Percentiles rank a stretch among this genome's conserved stretches.
Evolutionary conservation across 2,797 vertebrate genomes (phyloP).

Genomic region (Tapirus indicus): DNA sequence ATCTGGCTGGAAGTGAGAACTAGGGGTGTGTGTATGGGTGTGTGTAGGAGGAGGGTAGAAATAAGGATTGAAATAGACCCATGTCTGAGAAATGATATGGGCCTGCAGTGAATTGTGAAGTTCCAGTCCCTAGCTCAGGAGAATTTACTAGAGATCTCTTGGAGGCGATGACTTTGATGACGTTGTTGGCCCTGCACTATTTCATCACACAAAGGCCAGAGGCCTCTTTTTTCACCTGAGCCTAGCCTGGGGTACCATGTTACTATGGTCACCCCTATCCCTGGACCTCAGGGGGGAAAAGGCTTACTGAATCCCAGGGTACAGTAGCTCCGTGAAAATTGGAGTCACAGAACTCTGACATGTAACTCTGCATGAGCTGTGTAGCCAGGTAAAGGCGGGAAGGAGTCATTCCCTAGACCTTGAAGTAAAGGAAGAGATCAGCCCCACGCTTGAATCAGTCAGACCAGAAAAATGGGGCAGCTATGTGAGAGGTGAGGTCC

Average conservation of each 20-base stretch:
- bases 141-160: neutral
- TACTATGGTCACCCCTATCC: neutral
- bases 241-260: neutral
- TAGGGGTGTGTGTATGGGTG: neutral
- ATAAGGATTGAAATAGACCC: neutral
- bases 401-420: neutral
- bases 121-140: neutral
- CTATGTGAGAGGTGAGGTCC: neutral
- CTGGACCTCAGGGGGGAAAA: neutral
- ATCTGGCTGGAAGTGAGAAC: neutral
- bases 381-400: neutral
- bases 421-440: neutral
- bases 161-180: neutral
- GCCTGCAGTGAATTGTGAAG: neutral
- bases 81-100: neutral
- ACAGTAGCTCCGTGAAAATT: constrained; percentile 6
- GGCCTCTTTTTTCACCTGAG: neutral
- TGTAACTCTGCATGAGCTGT: neutral
- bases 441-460: neutral
- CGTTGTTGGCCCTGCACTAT: neutral
- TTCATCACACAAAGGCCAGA: neutral
- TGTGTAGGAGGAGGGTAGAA: neutral
- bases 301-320: neutral
- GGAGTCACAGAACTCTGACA: neutral
- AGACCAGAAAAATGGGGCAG: neutral